Conservation (phyloP, 2,113 vertebrate species). For the Dromaius novaehollandiae region DNA sequence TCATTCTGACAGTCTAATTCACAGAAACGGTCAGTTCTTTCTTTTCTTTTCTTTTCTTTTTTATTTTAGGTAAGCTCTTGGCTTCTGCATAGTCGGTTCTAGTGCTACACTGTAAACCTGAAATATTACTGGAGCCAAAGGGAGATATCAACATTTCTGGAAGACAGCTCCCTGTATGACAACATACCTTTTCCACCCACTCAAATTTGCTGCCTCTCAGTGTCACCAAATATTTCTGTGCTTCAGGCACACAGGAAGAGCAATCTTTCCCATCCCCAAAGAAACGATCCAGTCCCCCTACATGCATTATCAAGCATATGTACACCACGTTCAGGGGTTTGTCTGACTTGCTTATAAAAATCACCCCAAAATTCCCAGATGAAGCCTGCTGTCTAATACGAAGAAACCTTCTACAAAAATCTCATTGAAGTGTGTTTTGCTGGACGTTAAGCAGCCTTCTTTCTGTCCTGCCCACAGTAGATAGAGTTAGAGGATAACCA, state of each 20-base stretch:
- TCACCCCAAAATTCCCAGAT: not conserved
- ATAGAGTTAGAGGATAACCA: not conserved
- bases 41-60: not conserved
- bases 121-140: not conserved
- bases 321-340: not conserved
- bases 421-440: not conserved
- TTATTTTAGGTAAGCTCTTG: not conserved
- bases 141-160: not conserved
- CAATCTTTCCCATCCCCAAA: not conserved
- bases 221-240: not conserved
- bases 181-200: not conserved
- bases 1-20: not conserved
- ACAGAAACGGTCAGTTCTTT: not conserved
- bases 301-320: not conserved
- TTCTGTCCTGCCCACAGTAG: not conserved
- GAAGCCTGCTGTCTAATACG: not conserved
- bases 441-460: not conserved
- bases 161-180: not conserved
- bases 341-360: not conserved
- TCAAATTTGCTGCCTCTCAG: not conserved
- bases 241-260: not conserved
- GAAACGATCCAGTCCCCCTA: not conserved
- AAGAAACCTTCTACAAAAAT: not conserved
- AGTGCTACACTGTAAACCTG: not conserved
- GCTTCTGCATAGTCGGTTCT: not conserved